Evolutionary conservation across 2,797 vertebrate genomes (phyloP).

Genomic region (Fistularia commersonii): DNA sequence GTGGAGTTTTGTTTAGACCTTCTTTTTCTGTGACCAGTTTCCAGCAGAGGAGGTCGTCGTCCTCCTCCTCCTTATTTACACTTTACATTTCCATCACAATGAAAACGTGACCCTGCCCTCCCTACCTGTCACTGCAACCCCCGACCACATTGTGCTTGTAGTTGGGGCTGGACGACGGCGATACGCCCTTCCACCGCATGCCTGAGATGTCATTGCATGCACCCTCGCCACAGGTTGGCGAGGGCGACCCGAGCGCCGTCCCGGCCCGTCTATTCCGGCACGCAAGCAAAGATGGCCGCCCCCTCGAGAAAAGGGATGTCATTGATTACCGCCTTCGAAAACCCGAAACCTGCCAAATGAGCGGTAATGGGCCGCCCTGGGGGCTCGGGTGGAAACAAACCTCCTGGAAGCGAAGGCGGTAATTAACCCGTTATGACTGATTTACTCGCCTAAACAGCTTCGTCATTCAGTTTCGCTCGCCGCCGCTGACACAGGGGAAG

Average conservation of each 20-base stretch:
- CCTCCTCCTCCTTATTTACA: neutral
- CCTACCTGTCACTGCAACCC: no score
- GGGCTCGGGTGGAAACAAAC: constrained; percentile 35
- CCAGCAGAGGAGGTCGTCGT: no score
- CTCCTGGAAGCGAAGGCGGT: constrained; percentile 41
- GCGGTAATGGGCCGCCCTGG: constrained; percentile 47
- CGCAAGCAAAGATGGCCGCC: no score
- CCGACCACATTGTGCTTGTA: no score
- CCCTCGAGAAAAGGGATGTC: no score
- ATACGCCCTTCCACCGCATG: constrained; percentile 47
- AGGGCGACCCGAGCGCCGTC: no score
- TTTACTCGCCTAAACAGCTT: constrained; percentile 36
- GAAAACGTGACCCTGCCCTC: no score
- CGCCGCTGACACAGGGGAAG: no score
- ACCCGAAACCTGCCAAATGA: constrained; percentile 48
- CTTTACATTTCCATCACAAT: no score
- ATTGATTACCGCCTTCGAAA: constrained; percentile 58
- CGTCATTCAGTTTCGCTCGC: constrained; percentile 2
- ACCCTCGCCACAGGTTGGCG: no score
- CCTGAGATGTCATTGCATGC: no score
- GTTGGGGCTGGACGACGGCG: constrained; percentile 26
- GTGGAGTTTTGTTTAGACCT: constrained; percentile 43
- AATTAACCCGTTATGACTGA: constrained; percentile 53
- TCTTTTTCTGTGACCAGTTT: constrained; percentile 16
- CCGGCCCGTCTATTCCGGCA: no score